Base-by-base conservation (phyloP, 2,113 vertebrate species). In the Ciconia maguari region DNA sequence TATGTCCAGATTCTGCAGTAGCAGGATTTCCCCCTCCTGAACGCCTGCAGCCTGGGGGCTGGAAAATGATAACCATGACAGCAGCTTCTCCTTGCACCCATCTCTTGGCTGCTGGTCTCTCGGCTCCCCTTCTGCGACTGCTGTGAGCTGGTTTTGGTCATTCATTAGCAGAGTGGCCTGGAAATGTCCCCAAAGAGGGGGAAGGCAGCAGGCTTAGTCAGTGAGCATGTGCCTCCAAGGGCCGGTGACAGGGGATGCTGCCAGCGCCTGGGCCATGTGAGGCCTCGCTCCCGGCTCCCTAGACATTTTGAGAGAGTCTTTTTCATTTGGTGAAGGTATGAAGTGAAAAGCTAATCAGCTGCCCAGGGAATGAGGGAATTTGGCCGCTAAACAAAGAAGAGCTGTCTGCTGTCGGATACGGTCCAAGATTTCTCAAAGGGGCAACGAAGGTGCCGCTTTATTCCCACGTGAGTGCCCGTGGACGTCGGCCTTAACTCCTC, bases 351-450 rank as follows among this genome's bases (percentile, higher is more conserved):
- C 62, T 22, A 87, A 69, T 74, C 61, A 75, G 16, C 38, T 92
- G 52, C 80, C 88, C 65, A 29, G 61, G 72, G 57, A 95, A 83
- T 12, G 54, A 91, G 68, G n/a, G 49, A 13, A 7, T 69, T 90
- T 96, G 92, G 92, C 93, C 83, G 38, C 88, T 64, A n/a, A 94
- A 95, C 80, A 94, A 93, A 95, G 87, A 81, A 42, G 16, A 58
- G 79, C 62, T 2, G 3, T 80, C 79, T 64, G 64, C 90, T 90
- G 76, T n/a, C n/a, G 13, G 80, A 55, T 0, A 1, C 52, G 34
- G 83, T 51, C 77, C 91, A 94, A 89, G 57, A 61, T n/a, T 78
- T 89, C 74, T 91, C 83, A 74, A 46, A 79, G 69, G 24, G 22
- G 6, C 27, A 49, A 42, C 9, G 76, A 46, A 89, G 54, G 34